These are phyloP conservation scores for Ecliptopera silaceata DNA, from an alignment of 2,888 invertebrate species.

Conservation along the genomic window DNA sequence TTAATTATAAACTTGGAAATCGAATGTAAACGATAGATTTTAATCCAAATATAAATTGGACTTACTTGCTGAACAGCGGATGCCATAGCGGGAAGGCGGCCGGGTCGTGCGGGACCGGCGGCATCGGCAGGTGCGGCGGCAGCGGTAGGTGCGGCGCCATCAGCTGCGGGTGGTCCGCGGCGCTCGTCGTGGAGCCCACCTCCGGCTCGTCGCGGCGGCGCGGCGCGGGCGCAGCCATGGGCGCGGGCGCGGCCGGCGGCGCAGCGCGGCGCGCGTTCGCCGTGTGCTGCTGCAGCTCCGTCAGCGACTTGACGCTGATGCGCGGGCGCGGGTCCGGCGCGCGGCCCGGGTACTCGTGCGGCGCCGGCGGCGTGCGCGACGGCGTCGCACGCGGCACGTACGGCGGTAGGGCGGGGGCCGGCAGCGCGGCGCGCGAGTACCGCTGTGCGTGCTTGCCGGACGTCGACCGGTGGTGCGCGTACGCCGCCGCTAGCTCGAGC, in stretches of 20 bases:
- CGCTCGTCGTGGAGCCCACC: slow-evolving; percentile 85
- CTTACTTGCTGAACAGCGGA: slow-evolving; percentile 93
- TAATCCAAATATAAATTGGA: slow-evolving; percentile 37
- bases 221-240: slow-evolving; percentile 67
- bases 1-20: not conserved
- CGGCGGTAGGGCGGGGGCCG: slow-evolving; percentile 68
- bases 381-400: slow-evolving; percentile 68
- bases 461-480: not conserved
- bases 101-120: slow-evolving; percentile 70
- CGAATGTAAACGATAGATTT: no score
- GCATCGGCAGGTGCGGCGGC: slow-evolving; percentile 43
- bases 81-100: slow-evolving; percentile 90
- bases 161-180: slow-evolving; percentile 73
- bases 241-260: slow-evolving; percentile 70
- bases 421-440: slow-evolving; percentile 59
- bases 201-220: slow-evolving; percentile 83
- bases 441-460: not conserved
- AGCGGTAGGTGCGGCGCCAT: slow-evolving; percentile 48
- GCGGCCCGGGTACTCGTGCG: slow-evolving; percentile 60
- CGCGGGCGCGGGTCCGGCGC: slow-evolving; percentile 78
- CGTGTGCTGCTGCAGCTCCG: slow-evolving; percentile 81
- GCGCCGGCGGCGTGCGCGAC: slow-evolving; percentile 64
- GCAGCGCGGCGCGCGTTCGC: slow-evolving; percentile 58
- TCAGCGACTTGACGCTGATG: slow-evolving; percentile 84
- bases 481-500: not conserved